phyloP scores from a whole-genome alignment of 1,140 invertebrate genomes.

The Cydia strobilella region DNA sequence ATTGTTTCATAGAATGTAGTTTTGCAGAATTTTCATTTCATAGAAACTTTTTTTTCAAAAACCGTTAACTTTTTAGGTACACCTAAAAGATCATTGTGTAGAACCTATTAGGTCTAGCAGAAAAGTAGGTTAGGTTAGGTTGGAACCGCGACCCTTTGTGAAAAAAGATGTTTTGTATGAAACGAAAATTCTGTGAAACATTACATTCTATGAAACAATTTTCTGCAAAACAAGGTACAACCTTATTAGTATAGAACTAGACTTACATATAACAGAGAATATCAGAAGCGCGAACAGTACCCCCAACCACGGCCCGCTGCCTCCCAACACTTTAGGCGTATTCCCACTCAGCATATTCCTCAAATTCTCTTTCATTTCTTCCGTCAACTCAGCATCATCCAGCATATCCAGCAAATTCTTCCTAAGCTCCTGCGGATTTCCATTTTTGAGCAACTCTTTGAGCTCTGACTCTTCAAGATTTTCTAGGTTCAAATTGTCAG shows the following conservation, averaged over 20 bases:
- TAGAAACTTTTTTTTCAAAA: too few species aligned
- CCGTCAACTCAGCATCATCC: slow-evolving; percentile 78
- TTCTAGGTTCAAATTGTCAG: slow-evolving; percentile 54
- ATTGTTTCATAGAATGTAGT: too few species aligned
- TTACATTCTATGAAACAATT: too few species aligned
- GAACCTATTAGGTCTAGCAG: too few species aligned
- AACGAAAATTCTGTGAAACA: too few species aligned
- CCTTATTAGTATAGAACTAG: not conserved
- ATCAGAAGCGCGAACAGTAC: slow-evolving; percentile 53
- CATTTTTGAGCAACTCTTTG: slow-evolving; percentile 54
- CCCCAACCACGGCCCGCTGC: slow-evolving; percentile 45
- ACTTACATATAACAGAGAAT: slow-evolving; percentile 62
- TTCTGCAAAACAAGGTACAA: too few species aligned
- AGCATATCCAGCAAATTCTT: slow-evolving; percentile 81
- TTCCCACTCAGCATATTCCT: slow-evolving; percentile 72
- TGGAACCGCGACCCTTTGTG: too few species aligned
- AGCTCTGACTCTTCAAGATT: slow-evolving; percentile 61
- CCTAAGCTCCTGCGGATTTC: slow-evolving; percentile 59
- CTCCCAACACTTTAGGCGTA: slow-evolving; percentile 56
- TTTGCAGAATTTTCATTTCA: too few species aligned
- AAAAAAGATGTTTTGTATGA: too few species aligned
- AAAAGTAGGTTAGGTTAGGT: too few species aligned
- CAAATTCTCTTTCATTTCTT: slow-evolving; percentile 79
- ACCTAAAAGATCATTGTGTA: too few species aligned
- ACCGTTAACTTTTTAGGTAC: too few species aligned